These are phyloP conservation scores for Palythoa heliodiscus DNA, from an alignment of 92 coral and sea anemone species.

Conservation along the genomic window DNA sequence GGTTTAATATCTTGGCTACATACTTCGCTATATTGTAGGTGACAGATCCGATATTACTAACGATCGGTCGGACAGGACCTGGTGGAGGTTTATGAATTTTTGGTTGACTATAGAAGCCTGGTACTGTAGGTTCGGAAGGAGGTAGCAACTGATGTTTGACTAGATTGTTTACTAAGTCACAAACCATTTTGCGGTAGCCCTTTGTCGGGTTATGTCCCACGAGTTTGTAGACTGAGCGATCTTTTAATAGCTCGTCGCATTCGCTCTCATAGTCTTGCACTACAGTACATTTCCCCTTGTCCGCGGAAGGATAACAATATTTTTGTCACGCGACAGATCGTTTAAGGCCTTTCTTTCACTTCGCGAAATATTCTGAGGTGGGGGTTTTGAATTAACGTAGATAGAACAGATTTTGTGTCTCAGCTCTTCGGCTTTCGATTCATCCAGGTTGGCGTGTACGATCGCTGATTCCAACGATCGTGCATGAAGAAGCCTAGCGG, in stretches of 20 bases:
- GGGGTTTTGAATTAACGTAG: not conserved
- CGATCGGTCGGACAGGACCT: no score
- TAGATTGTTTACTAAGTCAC: no score
- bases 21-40: no score
- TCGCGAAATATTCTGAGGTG: conserved; percentile 19
- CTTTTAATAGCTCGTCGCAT: conserved; percentile 10
- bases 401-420: conserved; percentile 35
- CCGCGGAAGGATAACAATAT: conserved; percentile 17
- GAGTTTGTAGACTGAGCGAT: conserved; percentile 14
- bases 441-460: conserved; percentile 9
- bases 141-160: not conserved
- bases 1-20: no score
- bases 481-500: no score
- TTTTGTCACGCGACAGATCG: conserved; percentile 19
- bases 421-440: conserved; percentile 28
- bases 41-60: no score
- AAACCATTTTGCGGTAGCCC: no score
- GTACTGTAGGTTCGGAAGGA: no score
- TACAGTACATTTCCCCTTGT: no score
- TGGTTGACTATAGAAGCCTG: no score
- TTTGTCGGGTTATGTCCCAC: not conserved
- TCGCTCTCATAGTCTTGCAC: conserved; percentile 21
- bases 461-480: conserved; percentile 31
- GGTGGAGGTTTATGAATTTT: no score
- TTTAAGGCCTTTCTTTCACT: conserved; percentile 25